These are phyloP conservation scores for Calvadosia cruxmelitensis DNA, from an alignment of 30 jellyfish, hydroid and myxozoan genomes.

Conservation along the genomic window DNA sequence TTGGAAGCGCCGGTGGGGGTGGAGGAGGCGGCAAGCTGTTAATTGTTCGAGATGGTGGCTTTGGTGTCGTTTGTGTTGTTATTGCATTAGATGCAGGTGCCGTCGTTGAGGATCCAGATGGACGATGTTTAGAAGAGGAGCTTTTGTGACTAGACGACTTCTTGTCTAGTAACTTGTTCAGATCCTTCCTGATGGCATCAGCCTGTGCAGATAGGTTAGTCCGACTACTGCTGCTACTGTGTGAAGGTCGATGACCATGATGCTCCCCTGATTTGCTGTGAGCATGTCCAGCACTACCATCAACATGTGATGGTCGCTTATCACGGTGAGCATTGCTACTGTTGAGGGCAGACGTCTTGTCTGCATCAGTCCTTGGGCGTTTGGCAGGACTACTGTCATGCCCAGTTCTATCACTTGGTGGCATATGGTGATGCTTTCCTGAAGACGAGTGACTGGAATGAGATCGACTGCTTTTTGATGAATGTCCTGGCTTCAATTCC, in stretches of 20 bases:
- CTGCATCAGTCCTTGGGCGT: conserved; percentile 31
- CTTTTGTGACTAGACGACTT: not conserved
- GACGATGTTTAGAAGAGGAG: not conserved
- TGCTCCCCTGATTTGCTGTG: not conserved
- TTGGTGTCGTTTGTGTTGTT: not conserved
- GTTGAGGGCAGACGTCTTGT: not conserved
- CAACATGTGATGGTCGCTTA: not conserved
- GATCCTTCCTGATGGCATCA: not conserved
- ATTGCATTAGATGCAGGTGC: not conserved
- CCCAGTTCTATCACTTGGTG: conserved; percentile 18
- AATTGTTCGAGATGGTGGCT: not conserved
- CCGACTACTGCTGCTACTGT: not conserved
- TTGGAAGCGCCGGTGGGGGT: not conserved
- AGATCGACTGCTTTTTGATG: conserved; percentile 18
- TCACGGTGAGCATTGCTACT: not conserved
- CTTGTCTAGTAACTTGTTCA: not conserved
- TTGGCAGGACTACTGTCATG: conserved; percentile 53
- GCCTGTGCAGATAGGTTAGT: not conserved
- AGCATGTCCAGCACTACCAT: not conserved
- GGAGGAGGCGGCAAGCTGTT: not conserved
- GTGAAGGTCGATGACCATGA: not conserved
- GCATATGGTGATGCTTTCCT: conserved; percentile 37
- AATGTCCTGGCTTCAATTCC: conserved; percentile 8
- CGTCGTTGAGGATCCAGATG: not conserved
- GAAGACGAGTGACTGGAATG: conserved; percentile 25